Evolutionary conservation across 2,888 invertebrate genomes (phyloP).

Genomic region (Automeris io): DNA sequence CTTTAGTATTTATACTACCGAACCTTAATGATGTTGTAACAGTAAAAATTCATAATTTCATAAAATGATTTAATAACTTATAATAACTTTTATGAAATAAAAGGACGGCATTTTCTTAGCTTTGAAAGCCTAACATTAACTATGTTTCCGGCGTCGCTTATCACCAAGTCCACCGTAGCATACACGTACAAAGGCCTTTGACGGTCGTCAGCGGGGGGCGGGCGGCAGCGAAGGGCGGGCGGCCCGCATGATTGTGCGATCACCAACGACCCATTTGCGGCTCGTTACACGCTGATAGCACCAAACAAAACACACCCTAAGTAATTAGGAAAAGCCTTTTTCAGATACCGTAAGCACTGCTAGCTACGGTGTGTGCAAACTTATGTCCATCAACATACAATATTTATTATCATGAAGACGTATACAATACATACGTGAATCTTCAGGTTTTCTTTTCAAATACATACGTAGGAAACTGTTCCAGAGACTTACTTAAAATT

Average conservation of each 20-base stretch:
- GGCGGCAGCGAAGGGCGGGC: constrained; percentile 46
- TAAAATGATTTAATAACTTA: not conserved
- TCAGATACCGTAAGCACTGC: constrained; percentile 70
- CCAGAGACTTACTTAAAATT: too few relatives aligned
- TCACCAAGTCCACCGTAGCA: constrained; percentile 20
- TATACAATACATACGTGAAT: too few relatives aligned
- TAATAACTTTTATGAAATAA: not conserved
- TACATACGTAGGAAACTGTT: too few relatives aligned
- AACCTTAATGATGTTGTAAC: too few relatives aligned
- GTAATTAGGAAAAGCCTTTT: constrained; percentile 76
- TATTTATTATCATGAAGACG: not conserved
- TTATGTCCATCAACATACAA: too few relatives aligned
- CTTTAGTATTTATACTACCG: too few relatives aligned
- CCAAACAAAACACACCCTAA: constrained; percentile 75
- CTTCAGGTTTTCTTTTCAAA: too few relatives aligned
- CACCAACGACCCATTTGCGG: constrained; percentile 70
- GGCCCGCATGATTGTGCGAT: constrained; percentile 74
- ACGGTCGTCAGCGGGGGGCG: constrained; percentile 35
- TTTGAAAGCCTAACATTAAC: not conserved
- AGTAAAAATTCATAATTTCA: too few relatives aligned
- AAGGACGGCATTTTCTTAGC: not conserved
- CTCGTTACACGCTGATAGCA: constrained; percentile 75
- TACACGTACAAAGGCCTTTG: constrained; percentile 73
- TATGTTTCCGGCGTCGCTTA: constrained; percentile 26
- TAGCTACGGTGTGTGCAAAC: constrained; percentile 24